phyloP scores from a whole-genome alignment of 2,888 invertebrate genomes.

The Serrognathus titanus region DNA sequence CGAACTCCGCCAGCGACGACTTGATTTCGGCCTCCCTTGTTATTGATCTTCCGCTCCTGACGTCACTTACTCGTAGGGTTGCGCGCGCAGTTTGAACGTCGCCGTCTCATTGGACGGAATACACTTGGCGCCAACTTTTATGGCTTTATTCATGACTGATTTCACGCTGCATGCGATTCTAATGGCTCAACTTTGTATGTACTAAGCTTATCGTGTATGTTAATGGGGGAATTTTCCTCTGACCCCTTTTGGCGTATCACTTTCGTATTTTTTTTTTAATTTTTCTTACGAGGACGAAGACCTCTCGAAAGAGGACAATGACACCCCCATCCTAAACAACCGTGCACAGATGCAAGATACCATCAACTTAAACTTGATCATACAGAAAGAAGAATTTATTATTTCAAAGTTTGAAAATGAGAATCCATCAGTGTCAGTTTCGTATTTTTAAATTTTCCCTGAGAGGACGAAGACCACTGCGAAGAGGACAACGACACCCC shows the following conservation, averaged over 20 bases:
- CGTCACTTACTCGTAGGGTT: conserved; percentile 32
- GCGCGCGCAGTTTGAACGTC: conserved; percentile 30
- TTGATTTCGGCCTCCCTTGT: conserved; percentile 38
- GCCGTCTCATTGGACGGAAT: conserved; percentile 32
- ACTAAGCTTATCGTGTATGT: background rate
- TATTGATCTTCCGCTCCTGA: conserved; percentile 40
- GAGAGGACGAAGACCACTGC: too few species aligned
- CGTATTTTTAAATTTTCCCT: too few species aligned
- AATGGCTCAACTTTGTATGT: background rate
- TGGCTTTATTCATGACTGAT: conserved; percentile 36
- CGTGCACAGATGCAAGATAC: too few species aligned
- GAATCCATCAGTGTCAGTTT: too few species aligned
- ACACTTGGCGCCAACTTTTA: conserved; percentile 42
- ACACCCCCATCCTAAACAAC: too few species aligned
- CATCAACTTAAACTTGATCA: too few species aligned
- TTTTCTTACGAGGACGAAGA: too few species aligned
- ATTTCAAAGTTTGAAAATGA: too few species aligned
- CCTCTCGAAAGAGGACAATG: too few species aligned
- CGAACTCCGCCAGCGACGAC: conserved; percentile 38
- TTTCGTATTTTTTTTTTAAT: background rate
- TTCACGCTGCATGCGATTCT: conserved; percentile 22
- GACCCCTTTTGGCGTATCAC: background rate
- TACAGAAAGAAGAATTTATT: too few species aligned
- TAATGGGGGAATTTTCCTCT: background rate
- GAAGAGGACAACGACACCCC: too few species aligned